Evolutionary conservation across 1,140 invertebrate genomes (phyloP), one percentile per base, ranked within the genome.

Genomic region (Macrobrachium nipponense): DNA sequence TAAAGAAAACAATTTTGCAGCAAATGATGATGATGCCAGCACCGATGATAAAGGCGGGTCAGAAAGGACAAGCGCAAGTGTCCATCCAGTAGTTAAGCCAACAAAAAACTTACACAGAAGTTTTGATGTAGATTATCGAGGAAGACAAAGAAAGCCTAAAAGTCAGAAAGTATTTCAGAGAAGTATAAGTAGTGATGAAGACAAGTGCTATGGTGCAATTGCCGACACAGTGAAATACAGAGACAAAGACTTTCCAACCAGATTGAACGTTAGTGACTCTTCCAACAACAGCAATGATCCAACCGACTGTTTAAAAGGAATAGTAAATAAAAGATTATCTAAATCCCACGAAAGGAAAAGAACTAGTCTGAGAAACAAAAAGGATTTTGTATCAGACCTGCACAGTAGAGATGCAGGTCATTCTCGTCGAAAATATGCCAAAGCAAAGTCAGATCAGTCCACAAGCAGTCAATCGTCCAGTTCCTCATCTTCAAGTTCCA

Each of bases 391-490:
- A 5, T 44, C 72, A 43, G 70, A 36, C 36, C 76, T 77, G 23
- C 14, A 59, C 10, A 78, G 44, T 5, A 44, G 77, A 15, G 83
- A 86, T n/a, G 36, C 64, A 2, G 73, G 27, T 18, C 68, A 76
- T 27, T 75, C 83, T 15, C 27, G 83, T 17, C 66, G 83, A 17
- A 66, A 78, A 36, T 78, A 73, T 15, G 27, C 68, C 7, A 79
- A 80, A 44, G 5, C 20, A 15, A 86, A 80, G 60, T 44, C 70
- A 14, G 77, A 86, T 18, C 44, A 80, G n/a, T 86, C 83, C n/a
- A 73, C 83, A 27, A 86, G 83, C 43, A 86, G 83, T 61, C 77
- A 20, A 6, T 86, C 83, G 0, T 86, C 83, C 27, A 86, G 77
- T 36, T 86, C 83, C 17, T 86, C 83, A 23, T 60, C 76, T 14